Evolutionary conservation across 2,888 invertebrate genomes (phyloP), one percentile per base, ranked within the genome.

Genomic region (Opisthograptis luteolata): DNA sequence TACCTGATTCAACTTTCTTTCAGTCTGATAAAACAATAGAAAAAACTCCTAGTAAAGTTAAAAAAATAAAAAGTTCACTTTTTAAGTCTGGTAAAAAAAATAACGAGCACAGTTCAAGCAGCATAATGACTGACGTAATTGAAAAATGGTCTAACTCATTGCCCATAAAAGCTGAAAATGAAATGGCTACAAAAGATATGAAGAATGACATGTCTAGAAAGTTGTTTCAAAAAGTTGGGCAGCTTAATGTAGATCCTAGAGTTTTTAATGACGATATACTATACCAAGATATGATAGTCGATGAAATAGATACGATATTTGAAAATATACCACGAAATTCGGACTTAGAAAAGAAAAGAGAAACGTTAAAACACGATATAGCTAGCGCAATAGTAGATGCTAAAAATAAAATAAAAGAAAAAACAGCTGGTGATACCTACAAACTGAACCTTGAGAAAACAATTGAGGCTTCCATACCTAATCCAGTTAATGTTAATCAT

Each of bases 141-240:
- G 82, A 84, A 49, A 66, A 62, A 14, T 86, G 84, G 84, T 77
- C 73, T 36, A 64, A 71, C 5, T 62, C 69, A 12, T 60, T 85
- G 37, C 81, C 81, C 22, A 63, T 84, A 2, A 54, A 64, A 30
- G 60, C 54, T 37, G 49, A 60, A 25, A 51, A 69, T 40, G 61
- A 66, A 36, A 56, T 68, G 6, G 28, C 9, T 8, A 53, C 59
- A 1, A 68, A 64, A 40, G 30, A 25, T 20, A 55, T 71, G 5
- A 79, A 77, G 66, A 66, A 75, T 34, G 61, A 70, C 32, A 55
- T 79, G 12, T 65, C 77, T 10, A 74, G 58, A 31, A 70, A 69
- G 41, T 53, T 84, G n/a, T 80, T 66, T 49, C 76, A 81, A 62
- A 79, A 73, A 68, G 50, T 80, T 20, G 70, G 74, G 3, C 76